Conservation (phyloP, 1,140 invertebrate genomes). For the Agrilus planipennis region DNA sequence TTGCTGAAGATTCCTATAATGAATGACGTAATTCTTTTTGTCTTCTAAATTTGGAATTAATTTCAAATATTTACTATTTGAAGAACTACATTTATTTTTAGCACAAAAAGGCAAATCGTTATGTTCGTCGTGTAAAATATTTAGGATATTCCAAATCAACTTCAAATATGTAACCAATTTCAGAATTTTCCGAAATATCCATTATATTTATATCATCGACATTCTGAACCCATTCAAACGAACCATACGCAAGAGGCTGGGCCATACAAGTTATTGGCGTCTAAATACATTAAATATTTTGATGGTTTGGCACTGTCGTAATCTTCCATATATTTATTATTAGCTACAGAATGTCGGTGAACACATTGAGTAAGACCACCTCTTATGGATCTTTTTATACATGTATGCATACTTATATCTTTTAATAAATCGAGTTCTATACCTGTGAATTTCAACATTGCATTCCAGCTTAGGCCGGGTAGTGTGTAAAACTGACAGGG, state of each 20-base stretch:
- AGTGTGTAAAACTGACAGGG: constrained; percentile 30
- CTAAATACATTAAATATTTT: constrained; percentile 33
- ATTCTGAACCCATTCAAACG: constrained; percentile 37
- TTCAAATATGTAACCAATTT: constrained; percentile 10
- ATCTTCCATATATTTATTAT: constrained; percentile 34
- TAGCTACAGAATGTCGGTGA: constrained; percentile 17
- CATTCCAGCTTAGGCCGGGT: constrained; percentile 34
- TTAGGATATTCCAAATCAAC: constrained; percentile 9
- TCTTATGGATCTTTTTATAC: constrained; percentile 22
- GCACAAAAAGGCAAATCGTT: constrained; percentile 2
- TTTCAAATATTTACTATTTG: constrained; percentile 5
- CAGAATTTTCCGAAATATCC: constrained; percentile 26
- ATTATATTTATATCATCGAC: constrained; percentile 16
- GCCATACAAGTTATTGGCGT: constrained; percentile 45
- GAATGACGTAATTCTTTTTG: constrained; percentile 10
- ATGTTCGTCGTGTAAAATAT: constrained; percentile 6
- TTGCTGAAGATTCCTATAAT: constrained; percentile 7
- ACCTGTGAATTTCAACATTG: constrained; percentile 31
- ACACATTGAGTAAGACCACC: constrained; percentile 14
- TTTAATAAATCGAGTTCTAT: constrained; percentile 36
- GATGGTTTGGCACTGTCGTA: constrained; percentile 32
- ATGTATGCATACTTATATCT: constrained; percentile 24
- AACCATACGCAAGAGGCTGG: constrained; percentile 31
- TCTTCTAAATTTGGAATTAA: constrained; percentile 7
- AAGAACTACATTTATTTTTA: constrained; percentile 1